phyloP scores from a whole-genome alignment of 2,888 invertebrate species.

The Drosophila silvestris region DNA sequence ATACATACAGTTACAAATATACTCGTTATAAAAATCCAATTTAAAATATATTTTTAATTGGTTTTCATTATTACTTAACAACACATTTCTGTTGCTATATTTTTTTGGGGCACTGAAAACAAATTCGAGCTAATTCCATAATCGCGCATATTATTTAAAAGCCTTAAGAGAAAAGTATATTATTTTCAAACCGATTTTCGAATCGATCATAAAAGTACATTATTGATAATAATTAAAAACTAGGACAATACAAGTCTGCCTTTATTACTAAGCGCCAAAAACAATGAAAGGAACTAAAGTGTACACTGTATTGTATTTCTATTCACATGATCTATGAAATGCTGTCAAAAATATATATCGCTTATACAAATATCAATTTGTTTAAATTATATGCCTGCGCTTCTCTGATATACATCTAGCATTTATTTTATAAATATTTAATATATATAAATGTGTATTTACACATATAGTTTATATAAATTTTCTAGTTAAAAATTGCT shows the following conservation, averaged over 20 bases:
- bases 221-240: constrained; percentile 20
- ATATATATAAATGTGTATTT: constrained; percentile 24
- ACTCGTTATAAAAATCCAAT: constrained; percentile 68
- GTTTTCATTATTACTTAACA: constrained; percentile 41
- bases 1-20: constrained; percentile 55
- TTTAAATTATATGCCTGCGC: constrained; percentile 29
- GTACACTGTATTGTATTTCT: constrained; percentile 25
- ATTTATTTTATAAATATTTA: constrained; percentile 36
- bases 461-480: constrained; percentile 45
- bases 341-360: constrained; percentile 51
- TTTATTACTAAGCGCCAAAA: constrained; percentile 45
- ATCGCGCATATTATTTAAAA: constrained; percentile 50
- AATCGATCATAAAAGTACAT: constrained; percentile 30
- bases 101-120: constrained; percentile 58
- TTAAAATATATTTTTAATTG: constrained; percentile 64
- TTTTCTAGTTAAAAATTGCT: constrained; percentile 65
- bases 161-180: constrained; percentile 42
- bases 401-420: constrained; percentile 13
- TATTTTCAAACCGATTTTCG: constrained; percentile 19
- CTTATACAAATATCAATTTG: constrained; percentile 36
- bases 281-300: constrained; percentile 50
- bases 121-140: constrained; percentile 66
- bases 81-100: constrained; percentile 30
- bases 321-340: constrained; percentile 34
- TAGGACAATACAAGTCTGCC: constrained; percentile 24